Percentiles rank a stretch among this genome's conserved stretches.
Conservation (phyloP, 2,797 vertebrate genomes). For the Macropodus opercularis region DNA sequence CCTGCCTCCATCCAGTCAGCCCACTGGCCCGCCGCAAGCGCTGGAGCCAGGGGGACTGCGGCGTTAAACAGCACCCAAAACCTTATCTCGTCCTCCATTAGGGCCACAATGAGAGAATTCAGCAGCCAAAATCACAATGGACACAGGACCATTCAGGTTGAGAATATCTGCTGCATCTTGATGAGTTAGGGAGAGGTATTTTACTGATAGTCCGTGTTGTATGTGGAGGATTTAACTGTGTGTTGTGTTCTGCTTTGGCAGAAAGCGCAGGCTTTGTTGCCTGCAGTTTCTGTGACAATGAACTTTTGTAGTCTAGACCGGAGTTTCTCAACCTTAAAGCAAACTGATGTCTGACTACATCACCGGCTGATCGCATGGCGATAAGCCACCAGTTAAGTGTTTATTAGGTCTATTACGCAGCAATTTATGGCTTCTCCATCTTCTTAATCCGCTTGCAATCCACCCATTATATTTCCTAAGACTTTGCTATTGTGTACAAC, state of each 20-base stretch:
- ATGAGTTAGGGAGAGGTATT: constrained; percentile 36
- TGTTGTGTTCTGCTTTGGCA: constrained; percentile 17
- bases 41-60: constrained; percentile 73
- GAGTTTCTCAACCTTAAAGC: background rate
- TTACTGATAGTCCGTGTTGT: constrained; percentile 39
- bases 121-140: constrained; percentile 61
- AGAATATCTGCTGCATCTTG: constrained; percentile 48
- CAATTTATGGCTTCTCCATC: background rate
- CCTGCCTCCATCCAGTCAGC: constrained; percentile 63
- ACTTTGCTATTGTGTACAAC: too few relatives aligned
- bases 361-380: background rate
- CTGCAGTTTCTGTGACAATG: constrained; percentile 2
- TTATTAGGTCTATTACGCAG: too few relatives aligned
- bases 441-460: background rate
- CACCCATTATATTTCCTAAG: background rate
- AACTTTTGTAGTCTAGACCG: background rate
- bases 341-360: background rate
- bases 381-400: background rate
- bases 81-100: constrained; percentile 77
- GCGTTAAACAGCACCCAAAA: constrained; percentile 70
- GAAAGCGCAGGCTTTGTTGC: constrained; percentile 15
- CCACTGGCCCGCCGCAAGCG: constrained; percentile 66
- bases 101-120: constrained; percentile 70
- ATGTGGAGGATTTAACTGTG: constrained; percentile 24
- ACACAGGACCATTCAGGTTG: constrained; percentile 59